Base-by-base conservation (phyloP, 2,797 vertebrate species). In the Apodemus agrarius region DNA sequence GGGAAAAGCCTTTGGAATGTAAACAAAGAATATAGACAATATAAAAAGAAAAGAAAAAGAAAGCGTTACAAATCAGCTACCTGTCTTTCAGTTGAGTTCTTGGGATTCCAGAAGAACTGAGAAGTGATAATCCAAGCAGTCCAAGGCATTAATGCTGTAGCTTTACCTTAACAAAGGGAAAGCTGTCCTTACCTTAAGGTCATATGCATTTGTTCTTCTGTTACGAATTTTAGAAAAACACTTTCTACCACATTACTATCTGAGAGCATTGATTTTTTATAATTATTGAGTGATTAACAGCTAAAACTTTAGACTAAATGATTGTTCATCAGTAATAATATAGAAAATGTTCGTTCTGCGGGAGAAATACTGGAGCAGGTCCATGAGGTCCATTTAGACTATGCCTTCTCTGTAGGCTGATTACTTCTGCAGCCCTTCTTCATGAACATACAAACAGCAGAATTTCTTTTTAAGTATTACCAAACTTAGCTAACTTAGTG, bases 381-480 rank as follows among this genome's bases (percentile, higher is more conserved):
- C 19, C 94, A 21, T 26, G 59, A 54, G 37, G 19, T 46, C 74
- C 24, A 46, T 54, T 90, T 80, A 21, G 6, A 69, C 31, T 76
- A 6, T 72, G 26, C 89, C 43, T 59, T 76, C 76, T 90, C 0
- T 80, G 24, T 91, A 43, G 19, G 93, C 92, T 95, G 17, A 49
- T 90, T 91, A 69, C 86, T 92, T 96, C 76, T 11, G 67, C 80
- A 83, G 34, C 31, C 49, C 4, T 94, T 92, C 29, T 87, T 87
- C 52, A 65, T 46, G 54, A 46, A 61, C 22, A 75, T 37, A 65
- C 21, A 65, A 52, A 54, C 26, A 89, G 17, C 19, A 81, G 6
- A 4, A 69, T 46, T 95, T 97, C 9, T 95, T 97, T 80, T 80
- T 59, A 21, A 87, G 4, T 96, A 12, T 90, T 92, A 22, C 83